These are phyloP conservation scores for Choristoneura fumiferana DNA, from an alignment of 1,140 invertebrate species.

Conservation along the genomic window DNA sequence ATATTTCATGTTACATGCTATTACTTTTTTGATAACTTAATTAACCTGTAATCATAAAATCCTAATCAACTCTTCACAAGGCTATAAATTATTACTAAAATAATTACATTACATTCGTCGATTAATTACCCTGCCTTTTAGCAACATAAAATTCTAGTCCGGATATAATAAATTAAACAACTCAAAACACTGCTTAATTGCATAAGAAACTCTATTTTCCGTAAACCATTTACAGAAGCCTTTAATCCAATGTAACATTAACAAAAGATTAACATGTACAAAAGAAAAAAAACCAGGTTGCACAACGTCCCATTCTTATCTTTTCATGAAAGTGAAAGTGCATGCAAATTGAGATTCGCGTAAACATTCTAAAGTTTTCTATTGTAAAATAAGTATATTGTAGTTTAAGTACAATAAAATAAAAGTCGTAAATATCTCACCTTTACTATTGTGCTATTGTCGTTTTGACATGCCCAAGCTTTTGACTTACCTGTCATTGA, in stretches of 20 bases:
- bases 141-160: background rate
- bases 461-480: slow-evolving; percentile 15
- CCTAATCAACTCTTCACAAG: background rate
- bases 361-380: slow-evolving; percentile 57
- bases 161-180: slow-evolving; percentile 6
- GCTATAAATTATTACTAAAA: slow-evolving; percentile 7
- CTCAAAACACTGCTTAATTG: background rate
- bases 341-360: slow-evolving; percentile 60
- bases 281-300: no score
- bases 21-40: no score
- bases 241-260: no score
- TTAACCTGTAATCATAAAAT: background rate
- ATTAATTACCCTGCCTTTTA: slow-evolving; percentile 9
- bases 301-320: no score
- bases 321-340: slow-evolving; percentile 63
- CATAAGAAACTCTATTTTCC: background rate
- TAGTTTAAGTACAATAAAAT: slow-evolving; percentile 53
- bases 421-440: slow-evolving; percentile 48
- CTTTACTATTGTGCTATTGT: slow-evolving; percentile 32
- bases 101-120: background rate
- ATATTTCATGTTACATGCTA: no score
- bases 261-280: no score
- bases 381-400: slow-evolving; percentile 48
- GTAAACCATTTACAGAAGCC: background rate
- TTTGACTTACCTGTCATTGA: slow-evolving; percentile 34